Percentiles rank a stretch among this genome's conserved stretches.
Evolutionary conservation across 2,888 invertebrate genomes (phyloP).

Genomic region (Metacarcinus magister): DNA sequence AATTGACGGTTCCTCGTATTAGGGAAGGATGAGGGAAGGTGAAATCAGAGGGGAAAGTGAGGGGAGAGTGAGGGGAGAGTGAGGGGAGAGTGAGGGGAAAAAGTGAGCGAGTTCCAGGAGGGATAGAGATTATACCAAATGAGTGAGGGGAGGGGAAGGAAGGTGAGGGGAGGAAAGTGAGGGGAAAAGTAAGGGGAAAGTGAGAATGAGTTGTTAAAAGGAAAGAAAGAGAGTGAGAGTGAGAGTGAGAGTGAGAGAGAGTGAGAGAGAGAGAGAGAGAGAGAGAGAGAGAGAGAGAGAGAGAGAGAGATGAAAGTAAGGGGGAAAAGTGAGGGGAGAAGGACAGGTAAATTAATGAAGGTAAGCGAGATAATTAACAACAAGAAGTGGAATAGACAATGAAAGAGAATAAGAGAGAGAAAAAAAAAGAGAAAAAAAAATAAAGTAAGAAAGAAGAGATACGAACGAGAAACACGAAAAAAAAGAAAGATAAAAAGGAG

Average conservation of each 20-base stretch:
- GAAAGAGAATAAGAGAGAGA: background rate
- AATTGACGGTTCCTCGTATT: too few species aligned
- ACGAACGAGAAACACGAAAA: background rate
- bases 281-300: too few species aligned
- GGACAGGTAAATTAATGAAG: background rate
- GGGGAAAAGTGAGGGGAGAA: conserved; percentile 5
- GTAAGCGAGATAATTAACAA: background rate
- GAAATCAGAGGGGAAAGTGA: background rate
- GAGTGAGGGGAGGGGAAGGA: background rate
- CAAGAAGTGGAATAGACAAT: background rate
- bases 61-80: background rate
- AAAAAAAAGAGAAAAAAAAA: background rate
- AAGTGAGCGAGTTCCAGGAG: too few species aligned
- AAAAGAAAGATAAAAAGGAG: background rate
- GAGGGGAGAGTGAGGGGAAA: too few species aligned
- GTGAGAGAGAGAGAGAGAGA: too few species aligned
- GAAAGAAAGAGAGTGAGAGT: too few species aligned
- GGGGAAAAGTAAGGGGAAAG: background rate
- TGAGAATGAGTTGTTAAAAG: background rate
- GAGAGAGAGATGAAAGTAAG: too few species aligned
- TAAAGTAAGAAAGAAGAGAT: background rate
- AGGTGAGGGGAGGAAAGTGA: background rate
- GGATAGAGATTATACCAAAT: too few species aligned
- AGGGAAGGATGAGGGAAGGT: background rate
- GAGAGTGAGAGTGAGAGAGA: too few species aligned